These are phyloP conservation scores for Arenaria interpres DNA, from an alignment of 2,113 vertebrate genomes.

Conservation along the genomic window DNA sequence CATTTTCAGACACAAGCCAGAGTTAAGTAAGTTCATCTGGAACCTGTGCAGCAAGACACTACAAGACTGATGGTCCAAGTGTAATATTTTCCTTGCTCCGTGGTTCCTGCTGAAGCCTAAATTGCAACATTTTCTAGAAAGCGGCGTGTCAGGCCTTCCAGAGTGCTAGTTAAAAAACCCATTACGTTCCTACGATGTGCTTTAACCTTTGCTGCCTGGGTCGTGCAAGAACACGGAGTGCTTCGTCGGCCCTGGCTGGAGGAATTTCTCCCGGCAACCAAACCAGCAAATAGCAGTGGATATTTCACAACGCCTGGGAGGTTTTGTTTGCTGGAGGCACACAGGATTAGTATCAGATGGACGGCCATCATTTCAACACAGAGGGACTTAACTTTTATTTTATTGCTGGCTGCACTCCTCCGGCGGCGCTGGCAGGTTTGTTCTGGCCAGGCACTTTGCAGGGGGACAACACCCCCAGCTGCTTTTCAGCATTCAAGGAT, in stretches of 20 bases:
- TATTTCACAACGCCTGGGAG: background rate
- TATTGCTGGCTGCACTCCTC: background rate
- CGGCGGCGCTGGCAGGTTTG: accelerated
- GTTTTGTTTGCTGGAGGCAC: slow-evolving; percentile 7
- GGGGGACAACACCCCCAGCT: background rate
- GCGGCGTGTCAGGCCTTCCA: background rate
- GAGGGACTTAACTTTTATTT: background rate
- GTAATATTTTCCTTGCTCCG: slow-evolving; percentile 36
- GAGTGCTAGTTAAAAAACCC: background rate
- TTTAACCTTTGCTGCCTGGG: slow-evolving; percentile 31
- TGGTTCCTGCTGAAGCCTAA: background rate
- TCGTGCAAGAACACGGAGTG: background rate
- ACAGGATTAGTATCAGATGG: slow-evolving; percentile 13
- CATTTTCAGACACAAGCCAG: background rate
- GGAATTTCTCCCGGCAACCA: slow-evolving; percentile 20
- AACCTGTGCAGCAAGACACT: background rate
- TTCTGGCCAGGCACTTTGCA: background rate
- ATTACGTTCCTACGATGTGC: background rate
- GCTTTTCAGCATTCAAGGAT: background rate
- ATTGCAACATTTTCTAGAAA: slow-evolving; percentile 35
- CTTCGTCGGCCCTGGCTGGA: background rate
- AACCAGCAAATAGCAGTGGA: background rate
- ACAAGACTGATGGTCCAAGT: background rate
- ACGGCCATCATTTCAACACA: background rate
- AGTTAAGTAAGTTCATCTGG: slow-evolving; percentile 34